A percentile compares a stretch with the other conserved stretches of the same genome.
Evolutionary conservation across 2,888 invertebrate species (phyloP).

Genomic region (Tinea semifulvella): DNA sequence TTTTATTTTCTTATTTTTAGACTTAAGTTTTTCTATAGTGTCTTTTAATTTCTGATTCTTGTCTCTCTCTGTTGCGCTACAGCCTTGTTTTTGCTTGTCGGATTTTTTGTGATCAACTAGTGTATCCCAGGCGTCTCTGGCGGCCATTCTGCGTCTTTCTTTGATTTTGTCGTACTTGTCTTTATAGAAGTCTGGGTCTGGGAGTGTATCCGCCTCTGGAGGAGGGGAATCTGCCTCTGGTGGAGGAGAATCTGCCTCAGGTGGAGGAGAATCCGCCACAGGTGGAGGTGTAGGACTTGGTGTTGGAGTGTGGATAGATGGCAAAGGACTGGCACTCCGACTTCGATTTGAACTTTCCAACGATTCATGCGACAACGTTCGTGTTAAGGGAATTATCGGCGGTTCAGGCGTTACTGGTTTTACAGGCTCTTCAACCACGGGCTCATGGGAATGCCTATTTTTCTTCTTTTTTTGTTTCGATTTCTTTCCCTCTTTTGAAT

Average conservation of each 20-base stretch:
- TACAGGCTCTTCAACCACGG: slow-evolving; percentile 21
- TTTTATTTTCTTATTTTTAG: slow-evolving; percentile 67
- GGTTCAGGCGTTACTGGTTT: background rate
- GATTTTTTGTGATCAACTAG: slow-evolving; percentile 49
- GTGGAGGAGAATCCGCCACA: slow-evolving; percentile 14
- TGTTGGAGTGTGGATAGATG: slow-evolving; percentile 51
- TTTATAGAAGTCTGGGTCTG: slow-evolving; percentile 52
- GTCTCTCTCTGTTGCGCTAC: slow-evolving; percentile 47
- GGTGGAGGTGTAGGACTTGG: slow-evolving; percentile 36
- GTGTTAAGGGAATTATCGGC: slow-evolving; percentile 22
- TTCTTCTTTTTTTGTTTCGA: slow-evolving; percentile 59
- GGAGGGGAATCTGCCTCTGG: slow-evolving; percentile 14
- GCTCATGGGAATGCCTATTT: slow-evolving; percentile 37
- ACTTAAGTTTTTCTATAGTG: slow-evolving; percentile 72
- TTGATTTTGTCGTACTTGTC: slow-evolving; percentile 72
- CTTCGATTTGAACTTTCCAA: slow-evolving; percentile 51
- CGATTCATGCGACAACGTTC: slow-evolving; percentile 39
- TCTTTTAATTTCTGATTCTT: slow-evolving; percentile 61
- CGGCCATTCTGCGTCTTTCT: slow-evolving; percentile 65
- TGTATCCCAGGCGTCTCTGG: slow-evolving; percentile 55
- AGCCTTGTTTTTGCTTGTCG: slow-evolving; percentile 45
- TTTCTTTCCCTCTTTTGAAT: slow-evolving; percentile 53
- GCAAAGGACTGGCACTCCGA: slow-evolving; percentile 53
- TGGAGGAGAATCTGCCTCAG: slow-evolving; percentile 31
- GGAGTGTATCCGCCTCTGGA: slow-evolving; percentile 29